Conservation (phyloP, 1,140 invertebrate genomes). For the Carposina sasakii region DNA sequence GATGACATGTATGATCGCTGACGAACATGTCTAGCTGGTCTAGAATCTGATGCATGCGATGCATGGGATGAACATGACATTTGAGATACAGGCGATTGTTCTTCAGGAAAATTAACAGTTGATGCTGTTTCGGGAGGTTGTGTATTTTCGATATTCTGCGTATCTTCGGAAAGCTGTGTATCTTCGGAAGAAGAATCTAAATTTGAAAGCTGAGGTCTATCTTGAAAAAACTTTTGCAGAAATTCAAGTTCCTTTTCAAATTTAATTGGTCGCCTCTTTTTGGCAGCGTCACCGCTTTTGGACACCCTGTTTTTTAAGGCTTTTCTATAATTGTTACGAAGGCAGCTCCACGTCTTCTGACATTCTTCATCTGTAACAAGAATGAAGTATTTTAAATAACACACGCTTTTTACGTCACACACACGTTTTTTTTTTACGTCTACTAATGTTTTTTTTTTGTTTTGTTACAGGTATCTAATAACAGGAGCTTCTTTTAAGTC, state of each 20-base stretch:
- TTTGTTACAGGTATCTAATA: constrained; percentile 6
- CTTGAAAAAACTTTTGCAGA: neutral
- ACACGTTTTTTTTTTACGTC: too few species aligned
- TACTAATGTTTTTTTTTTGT: too few species aligned
- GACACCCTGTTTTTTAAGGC: too few species aligned
- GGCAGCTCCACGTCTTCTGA: neutral
- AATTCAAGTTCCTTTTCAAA: constrained; percentile 4
- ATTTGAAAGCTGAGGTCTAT: neutral
- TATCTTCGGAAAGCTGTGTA: neutral
- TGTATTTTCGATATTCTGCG: neutral
- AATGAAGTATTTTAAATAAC: neutral
- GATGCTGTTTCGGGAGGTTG: too few species aligned
- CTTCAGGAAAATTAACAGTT: too few species aligned
- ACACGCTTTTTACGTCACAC: too few species aligned
- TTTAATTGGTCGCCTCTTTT: neutral
- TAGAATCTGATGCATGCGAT: too few species aligned
- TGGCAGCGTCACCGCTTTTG: neutral
- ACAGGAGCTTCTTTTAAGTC: neutral
- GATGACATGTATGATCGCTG: too few species aligned
- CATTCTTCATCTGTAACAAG: neutral
- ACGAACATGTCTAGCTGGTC: too few species aligned
- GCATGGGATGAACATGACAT: too few species aligned
- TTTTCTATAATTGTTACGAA: too few species aligned
- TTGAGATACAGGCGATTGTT: neutral
- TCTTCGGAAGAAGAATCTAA: constrained; percentile 1